phyloP scores from a whole-genome alignment of 23 tunicate species.

The Halocynthia aurantium region DNA sequence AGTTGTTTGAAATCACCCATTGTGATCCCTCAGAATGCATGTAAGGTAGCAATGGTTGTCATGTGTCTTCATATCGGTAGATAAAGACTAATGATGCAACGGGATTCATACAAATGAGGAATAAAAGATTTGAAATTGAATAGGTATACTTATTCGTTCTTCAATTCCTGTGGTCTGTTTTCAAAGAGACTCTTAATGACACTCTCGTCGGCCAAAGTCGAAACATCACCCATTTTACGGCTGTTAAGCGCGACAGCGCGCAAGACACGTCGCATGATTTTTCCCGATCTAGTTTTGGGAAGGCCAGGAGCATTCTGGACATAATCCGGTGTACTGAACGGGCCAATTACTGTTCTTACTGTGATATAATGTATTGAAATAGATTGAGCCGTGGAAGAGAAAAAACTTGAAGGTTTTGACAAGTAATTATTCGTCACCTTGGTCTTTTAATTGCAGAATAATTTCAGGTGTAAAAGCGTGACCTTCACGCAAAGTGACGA shows the following conservation, averaged over 20 bases:
- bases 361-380: not conserved
- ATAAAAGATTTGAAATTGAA: no score
- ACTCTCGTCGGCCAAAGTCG: conserved; percentile 85
- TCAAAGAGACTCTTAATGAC: conserved; percentile 58
- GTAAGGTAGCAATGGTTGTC: no score
- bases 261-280: conserved; percentile 82
- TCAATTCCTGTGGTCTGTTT: conserved; percentile 38
- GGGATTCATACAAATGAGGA: no score
- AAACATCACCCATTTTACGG: conserved; percentile 80
- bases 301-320: conserved; percentile 77
- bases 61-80: no score
- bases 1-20: no score
- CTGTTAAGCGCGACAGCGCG: conserved; percentile 54
- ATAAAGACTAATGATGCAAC: no score
- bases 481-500: conserved; percentile 68
- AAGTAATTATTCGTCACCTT: conserved; percentile 18
- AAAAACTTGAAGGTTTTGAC: not conserved
- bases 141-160: not conserved
- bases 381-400: not conserved
- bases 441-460: conserved; percentile 30
- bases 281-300: conserved; percentile 85
- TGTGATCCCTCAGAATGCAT: no score
- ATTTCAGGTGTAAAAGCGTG: conserved; percentile 30
- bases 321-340: conserved; percentile 66
- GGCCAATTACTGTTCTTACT: conserved; percentile 48